Evolutionary conservation across 1,140 invertebrate species (phyloP), one percentile per base, ranked within the genome.

Genomic region (Chironomus striatipennis): DNA sequence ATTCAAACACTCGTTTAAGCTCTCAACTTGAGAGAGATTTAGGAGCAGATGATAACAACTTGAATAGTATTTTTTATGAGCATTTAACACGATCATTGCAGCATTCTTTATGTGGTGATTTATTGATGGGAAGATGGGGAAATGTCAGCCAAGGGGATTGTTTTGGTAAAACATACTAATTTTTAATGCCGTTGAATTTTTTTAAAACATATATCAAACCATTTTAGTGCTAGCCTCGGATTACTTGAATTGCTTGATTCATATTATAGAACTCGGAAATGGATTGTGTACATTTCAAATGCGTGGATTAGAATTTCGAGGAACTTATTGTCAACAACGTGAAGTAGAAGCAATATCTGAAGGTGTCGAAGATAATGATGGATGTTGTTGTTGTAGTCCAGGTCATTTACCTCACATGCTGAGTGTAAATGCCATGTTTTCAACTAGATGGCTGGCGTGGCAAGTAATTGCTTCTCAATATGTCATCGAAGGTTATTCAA

Each of bases 61-160:
- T 99, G 12, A 99, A 99, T 83, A 98, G 97, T 0, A 98, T 99
- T 79, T 99, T 99, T 85, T 99, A 99, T 80, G 98, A 99, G 84
- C 98, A 99, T 83, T 84, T 99, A 17, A 99, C 97, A 0, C 88
- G 96, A 43, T 98, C 96, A 0, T 83, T 99, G 47, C 98, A 99
- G 81, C 94, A 97, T 83, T 97, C 94, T 73, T 84, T 99, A 1
- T 98, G 94, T 81, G 97, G 98, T 0, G 97, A 99, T 85, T 85
- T 99, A 18, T 87, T 91, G 74, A 83, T 99, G 77, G 97, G 96
- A 65, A 88, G 96, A 7, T 98, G 96, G 92, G 96, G 95, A 17
- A 89, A 90, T 73, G 94, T 96, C 0, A 90, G 91, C 74, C 95
- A 98, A 81, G 97, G 97, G 1, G 96, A 98, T 81, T 99, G 96